Conservation (phyloP, 2,797 vertebrate species). For the Garrulus glandarius region DNA sequence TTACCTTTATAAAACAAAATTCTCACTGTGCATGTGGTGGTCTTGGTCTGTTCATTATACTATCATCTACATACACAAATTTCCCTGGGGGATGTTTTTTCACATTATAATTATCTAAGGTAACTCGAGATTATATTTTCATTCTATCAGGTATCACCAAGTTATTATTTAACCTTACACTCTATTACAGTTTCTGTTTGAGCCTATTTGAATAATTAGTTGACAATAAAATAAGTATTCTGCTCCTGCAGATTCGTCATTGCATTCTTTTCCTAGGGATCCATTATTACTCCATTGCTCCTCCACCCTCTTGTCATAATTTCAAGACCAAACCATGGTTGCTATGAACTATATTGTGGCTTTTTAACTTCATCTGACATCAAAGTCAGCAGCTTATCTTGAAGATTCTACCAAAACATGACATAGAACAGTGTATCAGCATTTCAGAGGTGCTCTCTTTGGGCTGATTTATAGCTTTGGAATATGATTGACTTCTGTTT, state of each 20-base stretch:
- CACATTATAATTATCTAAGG: not conserved
- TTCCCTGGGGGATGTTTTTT: not conserved
- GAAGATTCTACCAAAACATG: not conserved
- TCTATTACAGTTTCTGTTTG: not conserved
- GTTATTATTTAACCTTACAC: not conserved
- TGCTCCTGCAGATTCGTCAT: not conserved
- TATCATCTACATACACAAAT: not conserved
- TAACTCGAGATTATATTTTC: not conserved
- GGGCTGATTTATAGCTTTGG: not conserved
- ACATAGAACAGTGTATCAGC: not conserved
- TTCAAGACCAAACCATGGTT: not conserved
- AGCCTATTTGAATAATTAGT: not conserved
- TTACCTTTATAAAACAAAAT: not conserved
- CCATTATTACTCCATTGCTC: not conserved
- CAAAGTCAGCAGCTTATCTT: not conserved
- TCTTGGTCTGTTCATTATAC: not conserved
- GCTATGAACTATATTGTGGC: not conserved
- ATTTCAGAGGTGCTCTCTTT: not conserved
- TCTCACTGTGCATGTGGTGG: not conserved
- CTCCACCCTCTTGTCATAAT: not conserved
- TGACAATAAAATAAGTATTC: not conserved
- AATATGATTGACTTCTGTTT: not conserved
- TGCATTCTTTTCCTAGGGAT: not conserved
- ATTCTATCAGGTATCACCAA: not conserved
- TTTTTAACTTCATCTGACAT: not conserved